Conservation (phyloP, 2,797 vertebrate species). For the Podargus strigoides region DNA sequence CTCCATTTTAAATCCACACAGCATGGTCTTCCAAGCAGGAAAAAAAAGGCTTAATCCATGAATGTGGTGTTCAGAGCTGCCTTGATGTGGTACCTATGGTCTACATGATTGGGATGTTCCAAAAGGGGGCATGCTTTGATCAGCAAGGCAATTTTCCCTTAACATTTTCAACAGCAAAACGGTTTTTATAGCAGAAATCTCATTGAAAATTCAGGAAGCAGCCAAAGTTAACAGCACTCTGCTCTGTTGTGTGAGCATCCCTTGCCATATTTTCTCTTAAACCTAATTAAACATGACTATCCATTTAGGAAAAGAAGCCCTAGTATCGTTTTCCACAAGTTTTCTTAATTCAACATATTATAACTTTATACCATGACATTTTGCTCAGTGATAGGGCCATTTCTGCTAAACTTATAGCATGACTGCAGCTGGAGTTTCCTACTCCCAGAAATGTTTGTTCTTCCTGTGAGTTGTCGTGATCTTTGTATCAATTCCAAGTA, state of each 20-base stretch:
- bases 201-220: slow-evolving; percentile 46
- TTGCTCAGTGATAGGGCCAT: not conserved
- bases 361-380: not conserved
- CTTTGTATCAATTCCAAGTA: slow-evolving; percentile 3
- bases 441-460: not conserved
- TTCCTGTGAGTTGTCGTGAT: not conserved
- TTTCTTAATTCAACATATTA: not conserved
- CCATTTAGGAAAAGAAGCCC: slow-evolving; percentile 4
- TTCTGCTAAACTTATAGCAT: not conserved
- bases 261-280: slow-evolving; percentile 52
- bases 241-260: slow-evolving; percentile 28
- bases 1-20: not conserved
- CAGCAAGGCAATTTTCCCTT: not conserved
- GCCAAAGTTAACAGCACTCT: slow-evolving; percentile 41
- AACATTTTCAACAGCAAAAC: not conserved
- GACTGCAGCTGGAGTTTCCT: not conserved
- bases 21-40: not conserved
- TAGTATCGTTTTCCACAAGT: not conserved
- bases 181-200: not conserved
- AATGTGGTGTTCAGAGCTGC: not conserved
- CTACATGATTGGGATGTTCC: not conserved
- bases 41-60: not conserved
- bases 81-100: accelerated
- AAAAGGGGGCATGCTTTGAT: slow-evolving; percentile 31
- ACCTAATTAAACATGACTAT: slow-evolving; percentile 44